Evolutionary conservation across 2,797 vertebrate species (phyloP), one percentile per base, ranked within the genome.

Genomic region (Sandelia bainsii): DNA sequence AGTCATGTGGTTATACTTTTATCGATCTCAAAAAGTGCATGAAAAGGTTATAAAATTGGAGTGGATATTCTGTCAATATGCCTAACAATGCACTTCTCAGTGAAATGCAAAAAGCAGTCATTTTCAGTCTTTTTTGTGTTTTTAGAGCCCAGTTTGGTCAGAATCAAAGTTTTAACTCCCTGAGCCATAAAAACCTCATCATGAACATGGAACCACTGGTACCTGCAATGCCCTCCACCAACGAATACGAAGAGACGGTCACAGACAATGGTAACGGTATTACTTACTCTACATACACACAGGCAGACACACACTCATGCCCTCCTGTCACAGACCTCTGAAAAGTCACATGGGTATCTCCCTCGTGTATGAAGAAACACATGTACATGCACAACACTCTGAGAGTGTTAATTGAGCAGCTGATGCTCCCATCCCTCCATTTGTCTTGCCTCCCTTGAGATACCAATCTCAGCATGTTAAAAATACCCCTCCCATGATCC

Each of bases 171-270:
- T 98, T 94, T 74, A 96, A 94, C 84, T 99, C 96, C 5, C 92
- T 99, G 92, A 95, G 94, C 83, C 97, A 97, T 92, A 99, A 97
- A 87, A 98, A 99, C 75, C 96, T 99, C 83, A 97, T 99, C 88
- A 98, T 99, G 91, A 99, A 98, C 90, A 97, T 99, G 96, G 97
- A 99, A 70, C 97, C 98, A 19, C 89, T 98, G 78, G 94, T 97
- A 69, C 97, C 97, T 22, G 94, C 97, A 0, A 92, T 97, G 79
- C 96, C 97, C 87, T 96, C 95, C 67, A 93, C 95, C 64, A 94
- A 90, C 0, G 97, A 98, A 81, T 96, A 96, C 49, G 96, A 98
- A 45, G 97, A 98, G 70, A 76, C 87, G 59, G 74, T 89, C 1
- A 39, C 91, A 51, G 93, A 95, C 59, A 94, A 94, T 37, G 95